Base-by-base conservation (phyloP, 2,888 invertebrate genomes). In the Drosophila gaucha region DNA sequence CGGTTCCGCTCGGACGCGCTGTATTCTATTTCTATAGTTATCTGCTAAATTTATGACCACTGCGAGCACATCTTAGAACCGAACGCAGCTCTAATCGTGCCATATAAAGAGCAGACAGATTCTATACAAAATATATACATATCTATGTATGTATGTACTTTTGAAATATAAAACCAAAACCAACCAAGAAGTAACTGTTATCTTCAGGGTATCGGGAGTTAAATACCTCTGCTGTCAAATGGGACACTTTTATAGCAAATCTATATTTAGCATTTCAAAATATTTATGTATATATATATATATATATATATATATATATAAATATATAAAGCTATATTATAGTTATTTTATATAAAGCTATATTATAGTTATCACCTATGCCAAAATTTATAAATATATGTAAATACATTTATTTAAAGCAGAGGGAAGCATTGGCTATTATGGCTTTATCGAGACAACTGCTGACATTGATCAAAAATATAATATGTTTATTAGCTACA, bases 21-120 rank as follows among this genome's bases (percentile, higher is more conserved):
- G 22, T 43, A 76, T 86, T 88, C 80, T 83, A 86, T 80, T 86
- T 79, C 74, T 83, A 83, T 86, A 86, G 80, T 88, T 86, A 88
- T 68, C 55, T 62, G 69, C 39, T 64, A 47, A 85, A 85, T 86
- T 84, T 84, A 84, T 83, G 74, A 72, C 63, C 65, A 52, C 30
- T 56, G 30, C 16, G 44, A 36, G 68, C 56, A 46, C 84, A 86
- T 83, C 82, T 71, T 73, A 83, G 86, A 70, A 67, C 66, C 64
- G 67, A 79, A 78, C 78, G 67, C 67, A 71, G 57, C 49, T 75
- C 67, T 59, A 77, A 74, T 76, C 67, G 77, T 52, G 67, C 62
- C 66, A 74, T 60, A 77, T 46, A 74, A 79, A 74, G 62, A 50
- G 31, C 50, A 63, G 50, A 51, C 46, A 12, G 6, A 24, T n/a